Evolutionary conservation across 2,888 invertebrate species (phyloP), one percentile per base, ranked within the genome.

Genomic region (Drosophila pegasa): DNA sequence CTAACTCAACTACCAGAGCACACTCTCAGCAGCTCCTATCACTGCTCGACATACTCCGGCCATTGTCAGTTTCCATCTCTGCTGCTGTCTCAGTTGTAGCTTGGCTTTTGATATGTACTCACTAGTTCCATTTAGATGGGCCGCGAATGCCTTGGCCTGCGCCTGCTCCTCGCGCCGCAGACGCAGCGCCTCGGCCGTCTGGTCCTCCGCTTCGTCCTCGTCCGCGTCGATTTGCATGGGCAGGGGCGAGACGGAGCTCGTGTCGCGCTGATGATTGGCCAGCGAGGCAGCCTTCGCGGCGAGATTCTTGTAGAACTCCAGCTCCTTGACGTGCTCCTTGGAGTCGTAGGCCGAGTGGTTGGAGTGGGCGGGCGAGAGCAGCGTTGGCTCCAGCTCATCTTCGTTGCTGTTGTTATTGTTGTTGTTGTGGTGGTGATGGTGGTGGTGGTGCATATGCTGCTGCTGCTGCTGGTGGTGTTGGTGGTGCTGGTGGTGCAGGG

Each of bases 51-150:
- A n/a, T 8, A n/a, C 1, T 16, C 12, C 0, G 14, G 18, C 47
- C 29, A 3, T 29, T 3, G 8, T 1, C 5, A n/a, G 64, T 61
- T 78, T 80, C 69, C 84, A 71, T 50, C 47, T 51, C 47, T 20
- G 54, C 27, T 16, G 9, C 12, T 3, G 8, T 40, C 3, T 22
- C 3, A 9, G 14, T 35, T 25, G 22, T 3, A 10, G 27, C 82
- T 82, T 83, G 84, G 87, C 64, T 84, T 82, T 90, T 91, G 92
- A 92, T 92, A 92, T 92, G 92, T 93, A 94, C 94, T 93, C 92
- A 95, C 95, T 94, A 87, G 94, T 94, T 90, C 95, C 95, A 89
- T 95, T 95, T 48, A 95, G 91, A 90, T 95, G 95, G 48, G 94
- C 93, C 29, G 93, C 93, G 60, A 92, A 92, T 51, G 93, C 93